Percentiles rank a stretch among this genome's conserved stretches.
Conservation (phyloP, 2,797 vertebrate genomes). For the Melanotaenia pygmaea region DNA sequence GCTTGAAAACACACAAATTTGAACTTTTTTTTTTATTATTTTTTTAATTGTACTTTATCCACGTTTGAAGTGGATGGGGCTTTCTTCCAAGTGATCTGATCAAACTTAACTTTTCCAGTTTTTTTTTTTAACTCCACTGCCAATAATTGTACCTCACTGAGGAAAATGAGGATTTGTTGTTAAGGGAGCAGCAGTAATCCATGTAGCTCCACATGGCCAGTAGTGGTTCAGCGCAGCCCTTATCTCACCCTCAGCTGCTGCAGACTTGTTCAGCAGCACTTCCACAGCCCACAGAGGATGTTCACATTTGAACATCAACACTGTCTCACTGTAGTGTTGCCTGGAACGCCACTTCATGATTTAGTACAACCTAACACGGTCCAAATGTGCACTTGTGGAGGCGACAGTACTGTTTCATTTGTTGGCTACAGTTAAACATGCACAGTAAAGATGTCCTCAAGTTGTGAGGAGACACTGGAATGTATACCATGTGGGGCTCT, state of each 20-base stretch:
- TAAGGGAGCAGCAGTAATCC: constrained; percentile 47
- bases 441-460: constrained; percentile 19
- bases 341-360: constrained; percentile 36
- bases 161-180: constrained; percentile 10
- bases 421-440: constrained; percentile 22
- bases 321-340: neutral
- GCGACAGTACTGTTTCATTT: constrained; percentile 20
- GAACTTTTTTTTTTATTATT: too few relatives aligned
- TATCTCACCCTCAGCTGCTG: constrained; percentile 50
- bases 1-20: too few relatives aligned
- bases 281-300: constrained; percentile 38
- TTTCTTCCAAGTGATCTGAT: too few relatives aligned
- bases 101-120: neutral
- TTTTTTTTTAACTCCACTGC: neutral
- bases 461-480: constrained; percentile 10
- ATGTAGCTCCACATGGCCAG: constrained; percentile 31
- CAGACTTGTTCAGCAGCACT: constrained; percentile 47
- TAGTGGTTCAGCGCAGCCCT: constrained; percentile 20
- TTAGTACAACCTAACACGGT: constrained; percentile 47
- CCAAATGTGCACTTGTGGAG: constrained; percentile 33
- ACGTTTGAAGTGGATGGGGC: too few relatives aligned
- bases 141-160: neutral
- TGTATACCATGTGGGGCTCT: neutral
- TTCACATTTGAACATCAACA: constrained; percentile 37
- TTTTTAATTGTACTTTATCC: too few relatives aligned